Conservation (phyloP, 1,140 invertebrate species). For the Cepaea nemoralis region DNA sequence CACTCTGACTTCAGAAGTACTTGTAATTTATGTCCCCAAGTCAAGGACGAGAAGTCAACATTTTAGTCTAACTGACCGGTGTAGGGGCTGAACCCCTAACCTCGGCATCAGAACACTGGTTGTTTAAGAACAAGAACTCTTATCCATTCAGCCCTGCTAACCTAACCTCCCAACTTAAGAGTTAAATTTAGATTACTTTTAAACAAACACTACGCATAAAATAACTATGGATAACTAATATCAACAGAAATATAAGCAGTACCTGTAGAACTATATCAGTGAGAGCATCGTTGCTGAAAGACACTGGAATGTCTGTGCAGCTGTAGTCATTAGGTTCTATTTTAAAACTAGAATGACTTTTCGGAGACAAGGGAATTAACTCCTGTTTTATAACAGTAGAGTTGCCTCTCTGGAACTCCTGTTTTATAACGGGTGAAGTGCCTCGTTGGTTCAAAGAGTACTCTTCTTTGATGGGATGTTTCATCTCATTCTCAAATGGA, state of each 20-base stretch:
- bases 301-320: neutral
- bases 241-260: neutral
- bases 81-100: too few species aligned
- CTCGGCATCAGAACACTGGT: too few species aligned
- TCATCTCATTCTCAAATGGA: neutral
- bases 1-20: too few species aligned
- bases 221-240: too few species aligned
- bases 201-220: too few species aligned
- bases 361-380: neutral
- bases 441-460: neutral
- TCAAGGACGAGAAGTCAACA: too few species aligned
- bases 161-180: too few species aligned
- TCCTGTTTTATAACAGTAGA: neutral
- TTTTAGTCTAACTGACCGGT: too few species aligned
- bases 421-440: neutral
- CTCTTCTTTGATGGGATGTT: neutral
- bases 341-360: neutral
- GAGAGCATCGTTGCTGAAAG: constrained; percentile 23
- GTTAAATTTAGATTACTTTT: too few species aligned
- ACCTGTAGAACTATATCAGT: constrained; percentile 41
- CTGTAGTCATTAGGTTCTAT: neutral
- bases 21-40: too few species aligned
- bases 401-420: neutral
- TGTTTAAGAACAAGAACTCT: too few species aligned
- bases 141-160: too few species aligned